phyloP scores from a whole-genome alignment of 2,113 vertebrate species.

The Chroicocephalus ridibundus region DNA sequence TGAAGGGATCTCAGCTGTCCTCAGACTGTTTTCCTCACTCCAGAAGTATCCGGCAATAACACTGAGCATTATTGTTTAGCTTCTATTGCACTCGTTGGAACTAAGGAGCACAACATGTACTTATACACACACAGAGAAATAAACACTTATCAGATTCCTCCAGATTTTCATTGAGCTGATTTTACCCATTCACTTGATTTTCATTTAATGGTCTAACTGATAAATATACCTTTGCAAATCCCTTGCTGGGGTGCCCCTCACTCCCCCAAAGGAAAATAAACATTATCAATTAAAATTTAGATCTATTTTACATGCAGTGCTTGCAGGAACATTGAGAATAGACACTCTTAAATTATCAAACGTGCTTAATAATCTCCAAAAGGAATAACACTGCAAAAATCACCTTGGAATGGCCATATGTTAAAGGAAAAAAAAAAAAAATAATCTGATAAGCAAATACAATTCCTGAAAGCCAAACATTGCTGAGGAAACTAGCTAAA shows the following conservation, averaged over 20 bases:
- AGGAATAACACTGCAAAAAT: neutral
- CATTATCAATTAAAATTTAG: neutral
- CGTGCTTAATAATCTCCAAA: neutral
- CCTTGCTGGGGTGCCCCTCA: neutral
- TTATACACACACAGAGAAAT: neutral
- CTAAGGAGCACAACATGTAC: neutral
- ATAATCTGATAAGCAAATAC: neutral
- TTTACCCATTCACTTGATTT: neutral
- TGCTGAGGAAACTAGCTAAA: neutral
- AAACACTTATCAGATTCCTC: neutral
- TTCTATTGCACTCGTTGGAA: neutral
- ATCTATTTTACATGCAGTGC: neutral
- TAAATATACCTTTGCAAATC: neutral
- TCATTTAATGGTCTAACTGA: neutral
- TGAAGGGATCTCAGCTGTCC: neutral
- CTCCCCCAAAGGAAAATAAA: neutral
- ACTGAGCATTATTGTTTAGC: neutral
- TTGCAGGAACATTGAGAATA: neutral
- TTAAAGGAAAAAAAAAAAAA: neutral
- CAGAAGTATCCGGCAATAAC: neutral
- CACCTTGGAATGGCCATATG: neutral
- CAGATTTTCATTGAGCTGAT: neutral
- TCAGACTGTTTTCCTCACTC: neutral
- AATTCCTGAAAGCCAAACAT: neutral
- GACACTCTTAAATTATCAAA: neutral